Base-by-base conservation (phyloP, 2,888 invertebrate genomes). In the Formica aserva region DNA sequence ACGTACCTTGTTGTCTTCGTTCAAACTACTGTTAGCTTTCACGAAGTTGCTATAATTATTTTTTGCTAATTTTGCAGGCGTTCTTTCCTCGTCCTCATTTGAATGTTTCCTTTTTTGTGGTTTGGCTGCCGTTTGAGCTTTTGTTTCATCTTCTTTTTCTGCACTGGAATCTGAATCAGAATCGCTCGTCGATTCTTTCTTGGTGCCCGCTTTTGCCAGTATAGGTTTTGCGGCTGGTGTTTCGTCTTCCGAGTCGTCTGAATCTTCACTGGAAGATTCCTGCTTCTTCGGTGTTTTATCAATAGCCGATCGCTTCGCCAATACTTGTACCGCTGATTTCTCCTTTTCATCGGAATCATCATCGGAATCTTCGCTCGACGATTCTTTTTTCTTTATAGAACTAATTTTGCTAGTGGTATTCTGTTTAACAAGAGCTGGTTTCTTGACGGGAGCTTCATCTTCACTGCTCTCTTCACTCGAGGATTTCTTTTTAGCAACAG, bases 1-100 rank as follows among this genome's bases (percentile, higher is more conserved):
- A 35, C 52, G 83, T 90, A 94, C 94, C 93, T 93, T 94, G 4
- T 55, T 45, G 63, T 94, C 92, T 48, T 92, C 95, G 83, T 93
- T 95, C 63, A 90, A 90, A 65, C 94, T 94, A 65, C 93, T 94
- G 82, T 95, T 95, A 13, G 96, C 96, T 95, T 97, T 97, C 0
- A 97, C 97, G 93, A 97, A 97, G 92, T 97, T 97, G 86, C 91
- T 96, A 93, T 97, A 97, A 74, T 94, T 93, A 83, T 93, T 92
- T 41, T 91, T 91, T 66, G 92, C 87, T 62, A 87, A 71, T 87
- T 95, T 94, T 32, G 93, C 91, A 76, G 94, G 93, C 48, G 94
- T 94, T 72, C 94, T 94, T 85, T 94, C 95, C 41, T 93, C 94
- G 0, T 95, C 94, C 1, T 93, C 93, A 62, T 93, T 91, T 65